Base-by-base conservation (phyloP, 2,113 vertebrate species). In the Sterna hirundo region DNA sequence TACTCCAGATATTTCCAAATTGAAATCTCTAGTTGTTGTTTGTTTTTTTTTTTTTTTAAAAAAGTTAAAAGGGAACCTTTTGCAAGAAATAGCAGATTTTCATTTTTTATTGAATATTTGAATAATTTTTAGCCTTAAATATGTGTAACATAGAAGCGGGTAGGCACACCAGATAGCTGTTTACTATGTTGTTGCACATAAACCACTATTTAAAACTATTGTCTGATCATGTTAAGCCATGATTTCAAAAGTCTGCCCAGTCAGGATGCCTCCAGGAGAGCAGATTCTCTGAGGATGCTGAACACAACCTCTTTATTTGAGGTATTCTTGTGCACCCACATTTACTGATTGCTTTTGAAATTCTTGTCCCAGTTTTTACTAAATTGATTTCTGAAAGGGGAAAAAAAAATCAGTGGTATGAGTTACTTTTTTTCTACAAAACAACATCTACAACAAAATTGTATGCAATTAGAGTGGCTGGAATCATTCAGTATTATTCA, bases 1-100 rank as follows among this genome's bases (percentile, higher is more conserved):
- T 89, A 93, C 19, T 15, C 26, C 38, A 76, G 77, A 60, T 87
- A 97, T 93, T 96, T 93, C 20, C 65, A 82, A 86, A 82, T 2
- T 64, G 15, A 94, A 91, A 94, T 84, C 23, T 89, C 58, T 60
- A 38, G n/a, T n/a, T n/a, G n/a, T n/a, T n/a, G n/a, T n/a, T n/a
- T 8, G 38, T 38, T 38, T 38, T 38, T 38, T 38, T 38, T 38
- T 38, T 38, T 38, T 21, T 52, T 76, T 9, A 6, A 30, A 62
- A 51, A 25, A 40, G 32, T 21, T 21, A 69, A 76, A 88, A 64
- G 55, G 6, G 25, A 77, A 58, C 6, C 1, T 81, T 94, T 84
- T 89, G 12, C 14, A 82, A 79, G 20, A 94, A 93, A 71, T 42
- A 86, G 11, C 3, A 10, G 1, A 25, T n/a, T 78, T 77, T 27